A percentile compares a stretch with the other conserved stretches of the same genome.
Conservation (phyloP, 2,888 invertebrate genomes). For the Eledona agricola region DNA sequence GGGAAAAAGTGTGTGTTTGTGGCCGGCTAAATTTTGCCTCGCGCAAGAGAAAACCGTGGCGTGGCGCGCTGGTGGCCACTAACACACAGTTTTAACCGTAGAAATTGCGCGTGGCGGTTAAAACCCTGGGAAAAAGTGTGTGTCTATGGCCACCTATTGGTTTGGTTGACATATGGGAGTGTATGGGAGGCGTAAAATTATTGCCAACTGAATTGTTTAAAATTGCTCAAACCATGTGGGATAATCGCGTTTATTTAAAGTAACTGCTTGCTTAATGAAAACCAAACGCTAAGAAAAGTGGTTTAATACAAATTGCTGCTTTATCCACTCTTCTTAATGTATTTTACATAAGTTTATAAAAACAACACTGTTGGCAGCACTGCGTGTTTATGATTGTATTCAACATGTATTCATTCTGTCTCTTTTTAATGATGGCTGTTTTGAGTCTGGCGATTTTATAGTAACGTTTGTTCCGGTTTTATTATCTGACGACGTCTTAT, state of each 20-base stretch:
- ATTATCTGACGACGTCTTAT: constrained; percentile 25
- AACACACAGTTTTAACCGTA: no score
- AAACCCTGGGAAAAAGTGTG: no score
- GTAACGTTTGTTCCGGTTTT: constrained; percentile 18
- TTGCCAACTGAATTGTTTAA: constrained; percentile 4
- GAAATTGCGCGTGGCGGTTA: no score
- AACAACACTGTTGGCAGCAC: constrained; percentile 27
- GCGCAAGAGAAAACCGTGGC: no score
- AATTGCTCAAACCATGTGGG: constrained; percentile 5
- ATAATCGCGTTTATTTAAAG: constrained; percentile 9
- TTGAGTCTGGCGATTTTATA: constrained; percentile 19
- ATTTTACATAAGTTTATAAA: no score
- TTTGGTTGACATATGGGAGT: constrained; percentile 9
- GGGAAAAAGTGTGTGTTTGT: no score
- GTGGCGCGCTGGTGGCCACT: no score
- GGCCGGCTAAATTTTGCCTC: no score
- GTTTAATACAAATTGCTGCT: background rate
- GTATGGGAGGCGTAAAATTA: constrained; percentile 12
- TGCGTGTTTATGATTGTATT: constrained; percentile 21
- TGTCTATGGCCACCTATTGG: no score
- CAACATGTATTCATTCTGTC: constrained; percentile 24
- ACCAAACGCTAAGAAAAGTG: constrained; percentile 4
- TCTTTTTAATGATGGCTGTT: constrained; percentile 36
- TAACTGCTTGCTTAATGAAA: background rate
- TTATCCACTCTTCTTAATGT: constrained; percentile 1